phyloP scores from a whole-genome alignment of 2,113 vertebrate genomes.

The Sceloporus undulatus region DNA sequence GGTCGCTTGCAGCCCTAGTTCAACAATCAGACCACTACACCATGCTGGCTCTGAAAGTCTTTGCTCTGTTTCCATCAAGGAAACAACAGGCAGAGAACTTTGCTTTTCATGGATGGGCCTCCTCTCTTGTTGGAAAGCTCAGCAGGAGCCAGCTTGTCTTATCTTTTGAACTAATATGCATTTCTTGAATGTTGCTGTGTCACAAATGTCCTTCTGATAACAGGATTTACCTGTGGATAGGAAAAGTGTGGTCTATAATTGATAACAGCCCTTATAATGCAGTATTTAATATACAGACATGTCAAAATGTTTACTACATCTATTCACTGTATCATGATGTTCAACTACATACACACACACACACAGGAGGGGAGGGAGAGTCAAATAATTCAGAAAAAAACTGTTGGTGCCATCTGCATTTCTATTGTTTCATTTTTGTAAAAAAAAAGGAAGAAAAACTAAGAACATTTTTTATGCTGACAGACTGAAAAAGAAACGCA shows the following conservation, averaged over 20 bases:
- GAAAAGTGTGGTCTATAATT: neutral
- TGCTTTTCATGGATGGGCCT: neutral
- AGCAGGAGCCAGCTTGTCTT: neutral
- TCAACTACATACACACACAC: neutral
- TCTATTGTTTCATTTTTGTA: conserved; percentile 51
- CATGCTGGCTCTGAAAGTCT: no score
- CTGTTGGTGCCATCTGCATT: conserved; percentile 57
- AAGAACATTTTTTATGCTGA: conserved; percentile 53
- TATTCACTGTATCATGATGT: neutral
- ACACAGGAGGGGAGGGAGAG: neutral
- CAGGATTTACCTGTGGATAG: neutral
- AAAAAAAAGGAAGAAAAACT: conserved; percentile 6
- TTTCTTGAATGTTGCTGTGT: neutral
- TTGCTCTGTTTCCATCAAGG: neutral
- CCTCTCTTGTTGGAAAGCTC: neutral
- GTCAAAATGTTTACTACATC: neutral
- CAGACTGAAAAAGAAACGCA: conserved; percentile 39
- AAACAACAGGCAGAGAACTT: neutral
- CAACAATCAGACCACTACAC: neutral
- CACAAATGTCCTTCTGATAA: neutral
- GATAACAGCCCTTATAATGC: neutral
- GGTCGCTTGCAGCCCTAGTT: neutral
- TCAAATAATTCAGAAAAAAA: neutral
- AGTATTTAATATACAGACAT: conserved; percentile 35
- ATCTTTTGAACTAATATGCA: neutral